Evolutionary conservation across 2,888 invertebrate species (phyloP).

Genomic region (Eupithecia abbreviata): DNA sequence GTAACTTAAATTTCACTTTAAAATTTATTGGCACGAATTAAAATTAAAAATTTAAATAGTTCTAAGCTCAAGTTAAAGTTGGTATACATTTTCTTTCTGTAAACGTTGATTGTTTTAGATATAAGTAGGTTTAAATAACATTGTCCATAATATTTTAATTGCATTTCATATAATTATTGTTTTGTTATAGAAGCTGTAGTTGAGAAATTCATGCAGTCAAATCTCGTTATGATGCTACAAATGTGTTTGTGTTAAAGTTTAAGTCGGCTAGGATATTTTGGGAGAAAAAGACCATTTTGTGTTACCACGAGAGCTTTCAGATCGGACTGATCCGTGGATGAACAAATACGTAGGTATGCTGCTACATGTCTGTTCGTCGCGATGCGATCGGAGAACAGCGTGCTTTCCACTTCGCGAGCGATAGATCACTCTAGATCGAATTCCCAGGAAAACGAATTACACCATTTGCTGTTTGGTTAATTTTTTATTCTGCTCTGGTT

Average conservation of each 20-base stretch:
- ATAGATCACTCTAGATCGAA: constrained; percentile 24
- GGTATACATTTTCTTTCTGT: constrained; percentile 54
- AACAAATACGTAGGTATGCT: constrained; percentile 51
- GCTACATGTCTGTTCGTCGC: constrained; percentile 41
- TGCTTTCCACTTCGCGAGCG: constrained; percentile 22
- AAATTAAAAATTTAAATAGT: constrained; percentile 53
- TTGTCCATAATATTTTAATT: constrained; percentile 35
- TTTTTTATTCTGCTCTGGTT: neutral
- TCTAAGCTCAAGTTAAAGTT: constrained; percentile 65
- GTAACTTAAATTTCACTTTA: constrained; percentile 70
- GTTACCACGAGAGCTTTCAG: constrained; percentile 21
- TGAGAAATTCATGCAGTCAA: constrained; percentile 82
- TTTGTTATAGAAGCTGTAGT: constrained; percentile 47
- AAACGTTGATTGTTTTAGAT: constrained; percentile 52
- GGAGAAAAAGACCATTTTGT: constrained; percentile 73
- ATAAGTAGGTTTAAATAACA: constrained; percentile 41
- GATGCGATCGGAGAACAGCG: constrained; percentile 26
- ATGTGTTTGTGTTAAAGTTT: constrained; percentile 40
- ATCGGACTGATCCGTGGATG: constrained; percentile 43
- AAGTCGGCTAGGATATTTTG: constrained; percentile 40
- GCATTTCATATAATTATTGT: constrained; percentile 37
- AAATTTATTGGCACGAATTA: constrained; percentile 76
- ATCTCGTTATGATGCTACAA: constrained; percentile 86
- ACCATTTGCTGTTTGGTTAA: constrained; percentile 2
- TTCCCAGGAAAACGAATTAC: constrained; percentile 25